A percentile compares a stretch with the other conserved stretches of the same genome.
These are phyloP conservation scores for Nasonia giraulti DNA, from an alignment of 1,140 invertebrate genomes.

Conservation along the genomic window DNA sequence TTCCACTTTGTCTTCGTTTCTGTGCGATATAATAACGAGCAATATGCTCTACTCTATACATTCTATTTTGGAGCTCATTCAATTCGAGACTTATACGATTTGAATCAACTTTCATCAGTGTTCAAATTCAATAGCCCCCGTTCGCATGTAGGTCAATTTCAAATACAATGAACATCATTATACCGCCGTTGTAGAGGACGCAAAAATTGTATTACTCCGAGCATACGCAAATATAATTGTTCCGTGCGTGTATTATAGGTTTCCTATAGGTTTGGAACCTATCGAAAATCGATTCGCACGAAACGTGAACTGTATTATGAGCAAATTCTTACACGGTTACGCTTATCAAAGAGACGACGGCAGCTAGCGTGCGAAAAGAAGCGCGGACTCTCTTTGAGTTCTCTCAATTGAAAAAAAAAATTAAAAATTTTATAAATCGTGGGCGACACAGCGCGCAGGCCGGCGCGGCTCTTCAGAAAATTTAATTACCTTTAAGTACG, in stretches of 20 bases:
- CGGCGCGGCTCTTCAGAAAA: not conserved
- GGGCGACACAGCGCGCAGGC: not conserved
- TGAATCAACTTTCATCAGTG: not conserved
- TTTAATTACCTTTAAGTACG: not conserved
- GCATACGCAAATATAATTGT: not conserved
- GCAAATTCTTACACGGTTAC: not conserved
- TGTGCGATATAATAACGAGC: no score
- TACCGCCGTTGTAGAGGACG: not conserved
- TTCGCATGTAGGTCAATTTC: not conserved
- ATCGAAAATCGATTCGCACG: not conserved
- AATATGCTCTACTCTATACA: no score
- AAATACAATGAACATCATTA: not conserved
- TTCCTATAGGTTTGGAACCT: not conserved
- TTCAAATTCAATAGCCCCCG: not conserved
- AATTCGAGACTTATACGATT: conserved; percentile 1
- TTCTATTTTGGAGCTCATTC: not conserved
- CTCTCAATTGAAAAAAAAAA: not conserved
- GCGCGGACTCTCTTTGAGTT: no score
- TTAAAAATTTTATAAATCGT: not conserved
- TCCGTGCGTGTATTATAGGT: no score
- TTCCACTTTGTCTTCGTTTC: no score
- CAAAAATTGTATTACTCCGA: not conserved
- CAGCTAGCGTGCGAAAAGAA: no score
- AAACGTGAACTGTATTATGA: not conserved
- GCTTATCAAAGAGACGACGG: no score